Percentiles rank a stretch among this genome's conserved stretches.
Conservation (phyloP, 2,797 vertebrate species). For the Chlorospingus semifuscus region DNA sequence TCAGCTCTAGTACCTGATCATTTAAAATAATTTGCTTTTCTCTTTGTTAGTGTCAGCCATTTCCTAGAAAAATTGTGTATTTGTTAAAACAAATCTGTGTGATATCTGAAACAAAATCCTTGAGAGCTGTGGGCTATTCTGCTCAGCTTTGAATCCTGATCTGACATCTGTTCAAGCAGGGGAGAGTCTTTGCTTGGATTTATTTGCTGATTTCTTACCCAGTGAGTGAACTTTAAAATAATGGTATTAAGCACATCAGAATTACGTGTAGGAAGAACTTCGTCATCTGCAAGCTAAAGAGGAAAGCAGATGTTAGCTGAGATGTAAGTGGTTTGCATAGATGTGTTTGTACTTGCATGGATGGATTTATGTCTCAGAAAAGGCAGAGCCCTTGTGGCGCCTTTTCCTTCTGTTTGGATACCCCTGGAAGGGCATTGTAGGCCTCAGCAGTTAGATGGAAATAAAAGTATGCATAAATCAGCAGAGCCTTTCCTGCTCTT, state of each 20-base stretch:
- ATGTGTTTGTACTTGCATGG: not conserved
- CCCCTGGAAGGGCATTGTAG: not conserved
- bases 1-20: not conserved
- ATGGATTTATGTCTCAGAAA: not conserved
- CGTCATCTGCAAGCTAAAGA: not conserved
- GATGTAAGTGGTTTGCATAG: not conserved
- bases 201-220: not conserved
- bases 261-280: not conserved
- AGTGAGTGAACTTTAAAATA: not conserved
- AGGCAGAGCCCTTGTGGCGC: not conserved
- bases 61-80: not conserved
- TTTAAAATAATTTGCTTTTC: not conserved
- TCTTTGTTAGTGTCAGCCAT: not conserved
- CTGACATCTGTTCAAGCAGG: not conserved
- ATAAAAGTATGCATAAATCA: not conserved
- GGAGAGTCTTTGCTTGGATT: not conserved
- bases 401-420: not conserved
- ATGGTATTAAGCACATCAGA: not conserved
- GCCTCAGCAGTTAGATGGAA: slow-evolving; percentile 4
- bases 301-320: not conserved
- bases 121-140: not conserved
- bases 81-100: not conserved
- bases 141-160: not conserved
- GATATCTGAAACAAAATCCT: not conserved
- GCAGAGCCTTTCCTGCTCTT: not conserved